Base-by-base conservation (phyloP, 2,888 invertebrate genomes). In the Oeneis ivallda region DNA sequence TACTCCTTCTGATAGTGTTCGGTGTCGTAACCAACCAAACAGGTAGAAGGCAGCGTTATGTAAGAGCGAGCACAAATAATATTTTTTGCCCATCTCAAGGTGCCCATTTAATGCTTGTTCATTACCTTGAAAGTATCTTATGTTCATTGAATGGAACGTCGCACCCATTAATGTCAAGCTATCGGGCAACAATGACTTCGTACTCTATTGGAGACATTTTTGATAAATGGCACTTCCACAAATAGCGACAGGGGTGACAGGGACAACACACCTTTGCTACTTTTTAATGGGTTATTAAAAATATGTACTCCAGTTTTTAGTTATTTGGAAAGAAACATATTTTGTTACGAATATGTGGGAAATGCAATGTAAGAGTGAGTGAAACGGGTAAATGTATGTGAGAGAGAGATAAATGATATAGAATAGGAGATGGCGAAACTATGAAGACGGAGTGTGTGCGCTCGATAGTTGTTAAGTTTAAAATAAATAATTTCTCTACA, bases 151-250 rank as follows among this genome's bases (percentile, higher is more conserved):
- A 71, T 60, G 72, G 70, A 70, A 70, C 62, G 53, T 59, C 65
- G 63, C 60, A 56, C 68, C 67, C 62, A 62, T 69, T 72, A 69
- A 49, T 65, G 68, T 67, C 66, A 74, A 67, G 70, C 71, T 56
- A 66, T 54, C 67, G 65, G 56, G 52, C 71, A 66, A 68, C 69
- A 69, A 65, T 72, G 74, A 71, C 74, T 71, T 45, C 67, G 69
- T 71, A 70, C 70, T 72, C 69, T 68, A 67, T 56, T 13, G 62
- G 62, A 45, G 70, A 70, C 70, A 50, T 65, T 60, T 70, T 60
- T 76, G 76, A 77, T 76, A 72, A 76, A 76, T 76, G 76, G 71
- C 65, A 65, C 61, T 45, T 63, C 53, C 64, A 64, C 62, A 45
- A 68, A 67, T 50, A 58, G 64, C 66, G 76, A 72, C 72, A 70